Evolutionary conservation across 2,113 vertebrate genomes (phyloP), one percentile per base, ranked within the genome.

Genomic region (Edolisoma coerulescens): DNA sequence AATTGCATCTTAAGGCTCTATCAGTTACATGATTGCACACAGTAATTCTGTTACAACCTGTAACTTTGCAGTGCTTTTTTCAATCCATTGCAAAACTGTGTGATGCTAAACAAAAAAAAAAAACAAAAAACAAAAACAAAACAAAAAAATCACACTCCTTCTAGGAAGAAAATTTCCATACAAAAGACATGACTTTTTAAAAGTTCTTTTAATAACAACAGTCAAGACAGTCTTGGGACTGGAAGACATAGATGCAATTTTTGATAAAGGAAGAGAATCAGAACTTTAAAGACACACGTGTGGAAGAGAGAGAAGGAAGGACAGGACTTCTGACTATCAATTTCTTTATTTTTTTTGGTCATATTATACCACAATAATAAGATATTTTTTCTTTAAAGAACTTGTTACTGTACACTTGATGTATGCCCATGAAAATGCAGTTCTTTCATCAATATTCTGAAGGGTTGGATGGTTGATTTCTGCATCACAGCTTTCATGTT

Each of bases 241-340:
- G 41, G 35, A 85, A 87, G 30, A 17, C 2, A 21, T 2, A 24
- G 35, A 21, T 57, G 14, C n/a, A n/a, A n/a, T 60, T 32, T 44
- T 57, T 74, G 21, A 16, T 41, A 71, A 64, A 54, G 44, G 28
- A 70, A 56, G 14, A 37, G 41, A 78, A 30, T 69, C 2, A 11
- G 54, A 73, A n/a, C 7, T 76, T 64, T 42, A 33, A 60, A 37
- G 37, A 52, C 2, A 3, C 0, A 0, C 7, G 3, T 57, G 8
- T 57, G 12, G 5, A 47, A 56, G 13, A 65, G 13, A 45, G 22
- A 65, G 24, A 53, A 79, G 8, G 30, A 68, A 83, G 7, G 28
- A 45, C 16, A 41, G 67, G 60, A 52, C 11, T 78, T 67, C 16
- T 86, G 7, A 23, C 6, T 56, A 8, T 17, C 70, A 0, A 1